Evolutionary conservation across 2,113 vertebrate species (phyloP).

Genomic region (Arenaria interpres): DNA sequence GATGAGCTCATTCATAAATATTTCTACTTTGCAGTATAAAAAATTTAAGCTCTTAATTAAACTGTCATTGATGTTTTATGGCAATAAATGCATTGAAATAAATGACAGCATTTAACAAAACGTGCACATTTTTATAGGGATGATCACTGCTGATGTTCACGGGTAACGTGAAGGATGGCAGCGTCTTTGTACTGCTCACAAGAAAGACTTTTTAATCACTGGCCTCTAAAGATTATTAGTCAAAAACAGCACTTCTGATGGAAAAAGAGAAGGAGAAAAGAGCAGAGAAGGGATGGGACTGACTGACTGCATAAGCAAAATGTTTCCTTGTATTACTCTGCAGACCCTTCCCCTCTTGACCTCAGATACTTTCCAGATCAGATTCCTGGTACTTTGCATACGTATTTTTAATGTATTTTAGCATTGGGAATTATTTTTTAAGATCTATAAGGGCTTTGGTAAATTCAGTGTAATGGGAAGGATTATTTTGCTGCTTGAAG

Average conservation of each 20-base stretch:
- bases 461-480: not conserved
- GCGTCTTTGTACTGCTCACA: not conserved
- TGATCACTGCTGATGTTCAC: not conserved
- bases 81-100: slow-evolving; percentile 45
- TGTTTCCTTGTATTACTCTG: not conserved
- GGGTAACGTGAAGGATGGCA: not conserved
- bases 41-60: slow-evolving; percentile 69
- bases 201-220: not conserved
- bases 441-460: not conserved
- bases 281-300: not conserved
- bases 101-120: slow-evolving; percentile 43
- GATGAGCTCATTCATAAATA: slow-evolving; percentile 57
- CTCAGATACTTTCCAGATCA: not conserved
- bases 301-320: not conserved
- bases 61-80: slow-evolving; percentile 47
- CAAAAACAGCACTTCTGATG: not conserved
- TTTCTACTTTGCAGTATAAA: slow-evolving; percentile 52
- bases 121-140: not conserved
- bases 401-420: not conserved
- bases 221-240: not conserved
- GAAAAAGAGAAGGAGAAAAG: not conserved
- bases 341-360: not conserved
- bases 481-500: not conserved
- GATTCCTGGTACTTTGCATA: not conserved
- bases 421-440: not conserved